A percentile compares a stretch with the other conserved stretches of the same genome.
phyloP scores from a whole-genome alignment of 2,113 vertebrate genomes.

The Melanocharis versteri region DNA sequence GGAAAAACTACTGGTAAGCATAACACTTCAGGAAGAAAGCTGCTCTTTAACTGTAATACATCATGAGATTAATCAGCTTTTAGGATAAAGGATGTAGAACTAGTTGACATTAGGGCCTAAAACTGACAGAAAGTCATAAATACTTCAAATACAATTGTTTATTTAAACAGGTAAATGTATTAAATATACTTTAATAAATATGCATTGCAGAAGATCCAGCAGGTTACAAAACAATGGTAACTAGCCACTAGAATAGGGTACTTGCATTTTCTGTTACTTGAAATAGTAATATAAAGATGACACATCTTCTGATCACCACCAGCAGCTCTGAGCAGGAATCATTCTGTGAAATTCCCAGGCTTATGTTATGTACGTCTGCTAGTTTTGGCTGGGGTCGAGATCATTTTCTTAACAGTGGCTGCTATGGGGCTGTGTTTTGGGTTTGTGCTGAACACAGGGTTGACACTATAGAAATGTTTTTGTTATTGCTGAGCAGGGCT shows the following conservation, averaged over 20 bases:
- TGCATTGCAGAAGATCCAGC: neutral
- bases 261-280: neutral
- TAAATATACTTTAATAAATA: neutral
- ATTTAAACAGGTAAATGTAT: neutral
- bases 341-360: neutral
- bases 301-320: neutral
- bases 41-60: neutral
- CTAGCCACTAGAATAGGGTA: neutral
- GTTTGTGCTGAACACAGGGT: neutral
- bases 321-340: neutral
- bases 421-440: neutral
- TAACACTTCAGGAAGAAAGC: neutral
- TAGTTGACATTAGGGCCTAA: neutral
- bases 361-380: rapidly evolving
- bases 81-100: neutral
- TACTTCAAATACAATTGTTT: neutral
- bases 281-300: neutral
- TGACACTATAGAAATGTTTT: neutral
- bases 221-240: neutral
- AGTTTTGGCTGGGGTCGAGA: neutral
- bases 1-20: neutral
- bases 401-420: neutral
- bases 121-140: neutral
- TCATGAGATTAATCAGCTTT: neutral
- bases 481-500: neutral